A percentile compares a stretch with the other conserved stretches of the same genome.
Evolutionary conservation across 2,113 vertebrate genomes (phyloP).

Genomic region (Cygnus atratus): DNA sequence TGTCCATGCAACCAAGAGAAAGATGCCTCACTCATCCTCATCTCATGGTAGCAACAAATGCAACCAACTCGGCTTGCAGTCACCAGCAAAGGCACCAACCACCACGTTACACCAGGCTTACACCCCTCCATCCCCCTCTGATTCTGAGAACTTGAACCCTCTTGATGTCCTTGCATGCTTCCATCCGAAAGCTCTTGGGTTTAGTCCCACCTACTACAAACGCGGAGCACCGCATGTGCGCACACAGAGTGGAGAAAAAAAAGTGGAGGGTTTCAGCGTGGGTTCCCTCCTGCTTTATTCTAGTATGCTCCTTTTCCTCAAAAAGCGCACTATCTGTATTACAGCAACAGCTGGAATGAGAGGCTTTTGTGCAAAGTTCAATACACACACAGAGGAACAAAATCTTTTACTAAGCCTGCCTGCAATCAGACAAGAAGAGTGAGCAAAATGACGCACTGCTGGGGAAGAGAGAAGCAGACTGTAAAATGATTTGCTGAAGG

Average conservation of each 20-base stretch:
- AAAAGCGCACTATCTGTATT: neutral
- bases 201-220: neutral
- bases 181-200: neutral
- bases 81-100: fast-evolving
- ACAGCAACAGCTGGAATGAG: conserved; percentile 2
- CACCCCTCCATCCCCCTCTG: fast-evolving
- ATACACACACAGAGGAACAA: neutral
- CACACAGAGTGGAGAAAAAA: neutral
- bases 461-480: conserved; percentile 9
- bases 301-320: neutral
- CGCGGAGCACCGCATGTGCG: fast-evolving
- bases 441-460: conserved; percentile 9
- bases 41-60: neutral
- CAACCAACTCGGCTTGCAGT: fast-evolving
- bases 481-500: conserved; percentile 18
- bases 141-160: neutral
- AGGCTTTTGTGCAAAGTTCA: conserved; percentile 48
- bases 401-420: conserved; percentile 42
- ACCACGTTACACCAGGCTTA: fast-evolving
- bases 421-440: conserved; percentile 25
- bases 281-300: neutral
- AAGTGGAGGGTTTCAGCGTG: neutral
- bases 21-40: neutral
- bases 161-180: neutral
- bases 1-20: neutral